phyloP scores from a whole-genome alignment of 2,797 vertebrate species.

The Schizopygopsis pylzovi region DNA sequence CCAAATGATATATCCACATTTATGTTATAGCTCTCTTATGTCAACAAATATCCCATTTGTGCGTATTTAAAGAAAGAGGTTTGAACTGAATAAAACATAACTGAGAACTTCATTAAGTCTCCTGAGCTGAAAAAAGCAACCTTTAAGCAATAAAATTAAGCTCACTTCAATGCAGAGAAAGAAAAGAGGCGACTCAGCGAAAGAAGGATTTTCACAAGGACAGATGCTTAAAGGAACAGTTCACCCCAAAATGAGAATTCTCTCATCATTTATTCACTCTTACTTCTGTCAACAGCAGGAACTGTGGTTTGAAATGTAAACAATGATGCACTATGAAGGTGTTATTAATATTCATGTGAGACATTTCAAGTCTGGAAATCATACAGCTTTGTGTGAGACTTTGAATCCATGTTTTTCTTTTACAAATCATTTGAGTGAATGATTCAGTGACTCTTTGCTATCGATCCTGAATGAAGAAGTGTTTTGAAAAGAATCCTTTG shows the following conservation, averaged over 20 bases:
- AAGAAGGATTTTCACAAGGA: background rate
- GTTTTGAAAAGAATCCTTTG: background rate
- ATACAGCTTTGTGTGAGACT: background rate
- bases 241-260: background rate
- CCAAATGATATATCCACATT: background rate
- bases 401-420: background rate
- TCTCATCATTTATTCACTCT: background rate
- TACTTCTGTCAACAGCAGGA: background rate
- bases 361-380: background rate
- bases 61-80: background rate
- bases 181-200: background rate
- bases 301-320: background rate
- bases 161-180: background rate
- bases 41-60: background rate
- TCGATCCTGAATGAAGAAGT: background rate
- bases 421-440: background rate
- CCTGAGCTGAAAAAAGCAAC: background rate
- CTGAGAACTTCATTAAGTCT: background rate
- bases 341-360: background rate
- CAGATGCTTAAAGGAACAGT: conserved; percentile 5
- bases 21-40: background rate
- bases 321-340: background rate
- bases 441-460: background rate
- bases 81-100: background rate
- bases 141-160: background rate